Conservation (phyloP, 2,888 invertebrate genomes). For the Hyposoter dolosus region DNA sequence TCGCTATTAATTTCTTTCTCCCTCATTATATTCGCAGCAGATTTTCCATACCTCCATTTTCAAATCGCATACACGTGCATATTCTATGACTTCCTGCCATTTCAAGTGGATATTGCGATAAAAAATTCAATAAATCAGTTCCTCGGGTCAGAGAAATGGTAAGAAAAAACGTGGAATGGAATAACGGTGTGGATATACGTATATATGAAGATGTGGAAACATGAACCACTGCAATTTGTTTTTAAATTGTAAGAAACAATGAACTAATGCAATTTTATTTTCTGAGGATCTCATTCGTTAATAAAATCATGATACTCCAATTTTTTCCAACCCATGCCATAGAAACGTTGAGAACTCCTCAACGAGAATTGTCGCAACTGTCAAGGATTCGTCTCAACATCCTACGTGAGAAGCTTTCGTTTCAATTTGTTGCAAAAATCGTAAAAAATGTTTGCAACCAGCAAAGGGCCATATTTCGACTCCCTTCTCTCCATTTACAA, state of each 20-base stretch:
- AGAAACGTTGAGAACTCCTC: background rate
- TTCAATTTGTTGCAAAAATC: background rate
- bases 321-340: background rate
- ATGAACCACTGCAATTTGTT: background rate
- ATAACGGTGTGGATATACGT: constrained; percentile 29
- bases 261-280: background rate
- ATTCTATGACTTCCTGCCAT: background rate
- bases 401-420: background rate
- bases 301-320: background rate
- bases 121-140: background rate
- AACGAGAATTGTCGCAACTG: background rate
- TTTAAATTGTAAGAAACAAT: background rate
- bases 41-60: background rate
- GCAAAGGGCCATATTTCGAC: background rate
- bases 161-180: background rate
- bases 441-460: background rate
- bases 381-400: background rate
- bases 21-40: background rate
- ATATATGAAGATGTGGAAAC: background rate
- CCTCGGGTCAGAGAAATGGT: background rate
- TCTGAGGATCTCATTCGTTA: background rate
- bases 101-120: background rate
- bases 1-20: background rate
- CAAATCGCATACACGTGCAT: background rate
- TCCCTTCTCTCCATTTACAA: background rate